Conservation (phyloP, 1,140 invertebrate species). For the Drosophila santomea region DNA sequence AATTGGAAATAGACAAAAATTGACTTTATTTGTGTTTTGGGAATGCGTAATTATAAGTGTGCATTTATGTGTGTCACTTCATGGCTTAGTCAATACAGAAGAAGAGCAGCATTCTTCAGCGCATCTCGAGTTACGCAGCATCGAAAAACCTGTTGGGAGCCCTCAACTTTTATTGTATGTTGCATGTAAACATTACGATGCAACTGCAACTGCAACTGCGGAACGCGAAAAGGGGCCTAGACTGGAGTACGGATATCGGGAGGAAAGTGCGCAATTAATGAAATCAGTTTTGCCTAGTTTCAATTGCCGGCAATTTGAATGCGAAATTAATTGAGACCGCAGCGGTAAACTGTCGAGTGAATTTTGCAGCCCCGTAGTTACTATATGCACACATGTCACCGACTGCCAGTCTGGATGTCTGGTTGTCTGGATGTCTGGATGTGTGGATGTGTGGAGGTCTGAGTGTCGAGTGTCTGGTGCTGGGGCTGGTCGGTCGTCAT, state of each 20-base stretch:
- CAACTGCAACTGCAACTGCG: too few relatives aligned
- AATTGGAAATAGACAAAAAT: neutral
- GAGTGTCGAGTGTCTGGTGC: too few relatives aligned
- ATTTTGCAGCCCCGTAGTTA: slow-evolving; percentile 2
- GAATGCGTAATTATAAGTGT: neutral
- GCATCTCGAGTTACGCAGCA: neutral
- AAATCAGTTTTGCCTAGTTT: slow-evolving; percentile 54
- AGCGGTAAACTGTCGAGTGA: slow-evolving; percentile 11
- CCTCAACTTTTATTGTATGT: too few relatives aligned
- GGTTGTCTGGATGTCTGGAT: neutral
- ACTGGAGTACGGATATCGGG: neutral
- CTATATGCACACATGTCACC: neutral
- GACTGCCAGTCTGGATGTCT: slow-evolving; percentile 24
- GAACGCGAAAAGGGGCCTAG: neutral
- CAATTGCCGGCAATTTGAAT: slow-evolving; percentile 48
- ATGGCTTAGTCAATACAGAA: neutral
- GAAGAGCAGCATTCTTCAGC: neutral
- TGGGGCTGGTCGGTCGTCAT: slow-evolving; percentile 4
- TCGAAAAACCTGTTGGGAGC: too few relatives aligned
- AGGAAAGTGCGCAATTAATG: slow-evolving; percentile 59
- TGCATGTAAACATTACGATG: too few relatives aligned
- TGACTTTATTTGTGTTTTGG: neutral
- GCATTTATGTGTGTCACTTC: neutral
- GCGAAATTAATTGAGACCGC: slow-evolving; percentile 59
- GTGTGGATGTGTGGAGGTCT: too few relatives aligned